phyloP scores from a whole-genome alignment of 2,888 invertebrate genomes.

The Conistra vaccinii region DNA sequence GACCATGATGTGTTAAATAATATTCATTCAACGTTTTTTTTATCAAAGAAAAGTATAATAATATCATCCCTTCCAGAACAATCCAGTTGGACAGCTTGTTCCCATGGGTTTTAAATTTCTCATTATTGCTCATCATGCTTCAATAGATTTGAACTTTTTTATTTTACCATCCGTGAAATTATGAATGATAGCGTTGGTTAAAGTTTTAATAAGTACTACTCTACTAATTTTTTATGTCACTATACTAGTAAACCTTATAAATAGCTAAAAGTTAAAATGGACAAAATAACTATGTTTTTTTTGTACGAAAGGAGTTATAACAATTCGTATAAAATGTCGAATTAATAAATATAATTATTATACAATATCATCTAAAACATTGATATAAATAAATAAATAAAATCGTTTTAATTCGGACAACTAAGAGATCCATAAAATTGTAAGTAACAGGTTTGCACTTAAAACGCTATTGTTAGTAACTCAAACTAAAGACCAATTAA shows the following conservation, averaged over 20 bases:
- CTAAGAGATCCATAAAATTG: too few relatives aligned
- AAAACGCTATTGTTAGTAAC: too few relatives aligned
- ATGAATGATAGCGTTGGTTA: slow-evolving; percentile 16
- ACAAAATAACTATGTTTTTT: not conserved
- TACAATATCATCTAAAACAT: not conserved
- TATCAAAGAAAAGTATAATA: not conserved
- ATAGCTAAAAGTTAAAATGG: not conserved
- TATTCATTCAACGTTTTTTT: slow-evolving; percentile 5
- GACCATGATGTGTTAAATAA: slow-evolving; percentile 8
- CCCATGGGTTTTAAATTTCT: slow-evolving; percentile 64
- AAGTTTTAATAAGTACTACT: not conserved
- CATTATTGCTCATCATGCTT: slow-evolving; percentile 61
- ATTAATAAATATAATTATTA: not conserved
- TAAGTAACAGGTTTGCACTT: too few relatives aligned
- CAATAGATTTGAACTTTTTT: slow-evolving; percentile 49
- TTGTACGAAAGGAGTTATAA: not conserved
- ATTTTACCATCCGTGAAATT: slow-evolving; percentile 45
- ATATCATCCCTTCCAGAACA: slow-evolving; percentile 27
- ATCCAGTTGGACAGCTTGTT: slow-evolving; percentile 54
- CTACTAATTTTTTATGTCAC: not conserved
- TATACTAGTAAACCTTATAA: not conserved
- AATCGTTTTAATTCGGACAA: too few relatives aligned
- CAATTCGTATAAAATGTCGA: not conserved
- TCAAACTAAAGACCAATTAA: too few relatives aligned
- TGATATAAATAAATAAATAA: too few relatives aligned